phyloP scores from a whole-genome alignment of 2,797 vertebrate genomes.

The Geotrypetes seraphini region DNA sequence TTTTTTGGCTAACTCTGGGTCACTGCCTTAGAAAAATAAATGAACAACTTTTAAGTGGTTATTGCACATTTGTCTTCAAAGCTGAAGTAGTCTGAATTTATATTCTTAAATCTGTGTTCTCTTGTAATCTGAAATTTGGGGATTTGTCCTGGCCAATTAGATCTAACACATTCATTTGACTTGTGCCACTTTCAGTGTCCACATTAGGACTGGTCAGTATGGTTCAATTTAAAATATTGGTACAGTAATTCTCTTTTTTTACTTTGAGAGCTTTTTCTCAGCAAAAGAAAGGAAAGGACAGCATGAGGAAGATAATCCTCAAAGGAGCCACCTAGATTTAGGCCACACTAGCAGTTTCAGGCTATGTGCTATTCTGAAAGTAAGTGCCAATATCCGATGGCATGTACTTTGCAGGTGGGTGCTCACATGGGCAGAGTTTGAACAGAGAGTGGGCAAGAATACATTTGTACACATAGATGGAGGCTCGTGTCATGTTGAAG shows the following conservation, averaged over 20 bases:
- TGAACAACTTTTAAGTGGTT: conserved; percentile 34
- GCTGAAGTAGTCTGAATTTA: conserved; percentile 11
- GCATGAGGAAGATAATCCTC: too few species aligned
- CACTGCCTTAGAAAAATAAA: conserved; percentile 56
- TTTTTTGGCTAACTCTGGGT: conserved; percentile 51
- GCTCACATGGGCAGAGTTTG: too few species aligned
- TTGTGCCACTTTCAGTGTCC: not conserved
- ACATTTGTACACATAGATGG: too few species aligned
- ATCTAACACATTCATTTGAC: not conserved
- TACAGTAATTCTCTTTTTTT: not conserved
- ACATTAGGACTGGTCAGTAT: conserved; percentile 3
- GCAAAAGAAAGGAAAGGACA: too few species aligned
- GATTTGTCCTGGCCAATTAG: not conserved
- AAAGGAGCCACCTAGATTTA: too few species aligned
- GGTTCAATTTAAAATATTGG: not conserved
- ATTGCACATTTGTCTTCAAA: conserved; percentile 33
- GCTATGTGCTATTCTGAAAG: too few species aligned
- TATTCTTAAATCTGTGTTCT: not conserved
- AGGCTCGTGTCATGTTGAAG: too few species aligned
- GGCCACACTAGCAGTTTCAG: too few species aligned
- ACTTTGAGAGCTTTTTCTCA: not conserved
- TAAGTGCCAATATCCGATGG: too few species aligned
- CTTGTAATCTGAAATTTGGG: not conserved
- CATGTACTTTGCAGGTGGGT: too few species aligned
- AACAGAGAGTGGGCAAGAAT: too few species aligned